Base-by-base conservation (phyloP, 2,888 invertebrate genomes). In the Dione vanillae region DNA sequence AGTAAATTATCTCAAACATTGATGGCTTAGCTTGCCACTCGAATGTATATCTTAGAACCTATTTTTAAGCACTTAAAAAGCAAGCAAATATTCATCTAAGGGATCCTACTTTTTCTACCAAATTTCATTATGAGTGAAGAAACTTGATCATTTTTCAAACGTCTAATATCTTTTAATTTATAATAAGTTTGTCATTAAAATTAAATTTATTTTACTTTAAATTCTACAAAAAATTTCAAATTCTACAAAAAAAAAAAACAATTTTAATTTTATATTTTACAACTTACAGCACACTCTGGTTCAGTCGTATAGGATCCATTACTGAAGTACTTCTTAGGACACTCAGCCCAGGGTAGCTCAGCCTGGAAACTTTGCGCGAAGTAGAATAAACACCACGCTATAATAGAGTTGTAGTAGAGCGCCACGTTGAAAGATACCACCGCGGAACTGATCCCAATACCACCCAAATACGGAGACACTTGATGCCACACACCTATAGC, bases 381-480 rank as follows among this genome's bases (percentile, higher is more conserved):
- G 91, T 98, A 99, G 89, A 98, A 98, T 83, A 99, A 94, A 86
- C 98, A 98, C 99, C 99, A 99, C 73, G 98, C 98, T 78, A 99
- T 98, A 80, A 99, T 99, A 72, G 98, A 98, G 91, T 99, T 99
- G 91, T 99, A 99, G 90, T 99, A 99, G 76, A 99, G 94, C 12
- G 98, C 98, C 75, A 99, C 98, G 85, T 98, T 97, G 91, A 98
- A 99, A 0, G 98, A 98, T 43, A 99, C 99, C 75, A 99, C 97
- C 1, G 98, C 98, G 69, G 98, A 98, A 83, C 98, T 98, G 78
- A 99, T 96, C 20, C 99, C 98, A 70, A 98, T 98, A 14, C 98
- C 98, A 19, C 96, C 97, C 79, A 97, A 90, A 85, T 96, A 98
- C 0, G 97, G 97, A 27, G 97, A 97, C 65, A 97, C 97, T 90